Base-by-base conservation (phyloP, 2,888 invertebrate species). In the Portevinia maculata region DNA sequence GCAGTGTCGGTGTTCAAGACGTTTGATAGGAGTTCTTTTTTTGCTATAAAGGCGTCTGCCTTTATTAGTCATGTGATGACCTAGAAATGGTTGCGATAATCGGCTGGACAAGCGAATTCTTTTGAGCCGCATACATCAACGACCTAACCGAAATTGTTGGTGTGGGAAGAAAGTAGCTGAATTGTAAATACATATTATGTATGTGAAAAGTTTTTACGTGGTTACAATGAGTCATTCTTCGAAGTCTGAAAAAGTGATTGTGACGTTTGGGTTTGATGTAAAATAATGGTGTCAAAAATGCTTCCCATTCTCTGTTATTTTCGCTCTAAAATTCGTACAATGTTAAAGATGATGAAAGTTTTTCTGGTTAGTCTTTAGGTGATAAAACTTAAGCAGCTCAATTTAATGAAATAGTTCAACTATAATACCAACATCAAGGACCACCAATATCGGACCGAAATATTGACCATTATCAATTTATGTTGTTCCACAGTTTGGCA, bases 41-140 rank as follows among this genome's bases (percentile, higher is more conserved):
- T 32, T 8, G 11, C 3, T 13, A 34, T 28, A 28, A 37, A 59
- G 65, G 50, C 46, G 70, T 65, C 75, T 64, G 48, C 21, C 15
- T 62, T 41, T 34, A 59, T 76, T 52, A 81, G 64, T 76, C 76
- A 76, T 62, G 21, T 46, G 34, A 32, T 70, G 76, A 70, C 74
- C 74, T 53, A 74, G 55, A 53, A 73, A 46, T 15, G 37, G 39
- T 9, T 24, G 32, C 55, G 53, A 34, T n/a, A 64, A 24, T 64
- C 37, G 9, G 9, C 30, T 57, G 75, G 39, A 44, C 59, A 64
- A 59, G 64, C 70, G 15, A 70, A 81, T 75, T 75, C 62, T 44
- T 41, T 11, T 15, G 6, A 24, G 13, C 15, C 11, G 7, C 30
- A 8, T 7, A 30, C 11, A 64, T 21, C 8, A 9, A 17, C 11